Evolutionary conservation across 2,113 vertebrate species (phyloP), one percentile per base, ranked within the genome.

Genomic region (Mirza zaza): DNA sequence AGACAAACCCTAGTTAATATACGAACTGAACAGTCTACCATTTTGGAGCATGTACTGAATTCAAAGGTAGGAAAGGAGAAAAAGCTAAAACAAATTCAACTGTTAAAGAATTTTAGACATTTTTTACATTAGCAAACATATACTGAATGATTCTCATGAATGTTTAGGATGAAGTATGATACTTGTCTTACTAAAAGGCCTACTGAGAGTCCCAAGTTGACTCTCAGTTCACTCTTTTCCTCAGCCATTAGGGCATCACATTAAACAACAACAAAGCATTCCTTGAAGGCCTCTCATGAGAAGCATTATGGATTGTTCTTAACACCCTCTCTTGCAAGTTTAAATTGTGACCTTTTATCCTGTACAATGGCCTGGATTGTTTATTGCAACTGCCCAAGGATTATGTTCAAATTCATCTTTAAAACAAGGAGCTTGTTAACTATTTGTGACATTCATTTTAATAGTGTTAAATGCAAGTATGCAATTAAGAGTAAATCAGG

Each of bases 321-420:
- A 93, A 79, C 39, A 92, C 6, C 21, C 27, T 73, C 59, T 83
- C 15, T 76, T 89, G 15, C 32, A 39, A 92, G 42, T 79, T 93
- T 73, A 89, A 55, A 91, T n/a, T 83, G 3, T 89, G 55, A 79
- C 10, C 23, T 67, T 88, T 81, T 90, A 96, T 76, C 2, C 27
- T 63, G 4, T 13, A 92, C 13, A 87, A 73, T 32, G n/a, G 50
- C 57, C 48, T 68, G 2, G 61, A 85, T 0, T 92, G 13, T 45
- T 92, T 87, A 95, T 34, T 83, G 8, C 13, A 90, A 48, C 2
- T 77, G 84, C 17, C 42, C 42, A 88, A 25, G 32, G 36, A 88
- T 3, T 97, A 0, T 86, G 91, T 36, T 17, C 45, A 96, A 96
- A 97, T 85, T 94, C 55, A 90, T 50, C 71, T 92, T 88, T n/a